Evolutionary conservation across 1,140 invertebrate species (phyloP).

Genomic region (Calosoma granatense): DNA sequence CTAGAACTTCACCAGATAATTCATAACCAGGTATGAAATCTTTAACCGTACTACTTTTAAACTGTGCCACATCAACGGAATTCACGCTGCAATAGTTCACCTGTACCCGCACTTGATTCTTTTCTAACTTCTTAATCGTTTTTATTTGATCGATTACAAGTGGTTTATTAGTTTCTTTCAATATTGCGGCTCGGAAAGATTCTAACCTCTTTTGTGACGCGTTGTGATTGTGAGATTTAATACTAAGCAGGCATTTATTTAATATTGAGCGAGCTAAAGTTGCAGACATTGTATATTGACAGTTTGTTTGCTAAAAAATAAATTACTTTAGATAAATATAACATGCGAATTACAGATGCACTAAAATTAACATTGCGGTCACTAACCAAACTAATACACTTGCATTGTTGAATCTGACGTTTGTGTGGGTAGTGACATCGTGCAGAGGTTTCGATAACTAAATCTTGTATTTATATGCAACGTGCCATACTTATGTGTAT

Average conservation of each 20-base stretch:
- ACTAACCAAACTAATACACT: no score
- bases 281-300: constrained; percentile 13
- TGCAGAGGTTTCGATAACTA: no score
- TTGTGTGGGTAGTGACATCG: no score
- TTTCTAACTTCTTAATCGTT: constrained; percentile 28
- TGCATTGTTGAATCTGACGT: no score
- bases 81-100: constrained; percentile 46
- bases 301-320: no score
- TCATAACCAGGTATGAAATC: constrained; percentile 44
- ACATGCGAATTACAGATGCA: no score
- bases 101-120: constrained; percentile 33
- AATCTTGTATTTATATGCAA: no score
- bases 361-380: no score
- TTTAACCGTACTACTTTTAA: constrained; percentile 32
- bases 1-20: constrained; percentile 37
- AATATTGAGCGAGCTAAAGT: constrained; percentile 12
- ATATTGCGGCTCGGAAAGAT: constrained; percentile 36
- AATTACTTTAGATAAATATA: no score
- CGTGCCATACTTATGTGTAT: no score
- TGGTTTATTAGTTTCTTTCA: constrained; percentile 35
- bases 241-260: constrained; percentile 9
- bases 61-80: constrained; percentile 39
- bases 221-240: constrained; percentile 7
- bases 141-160: constrained; percentile 32
- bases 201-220: constrained; percentile 14